Conservation (phyloP, 2,797 vertebrate species). For the Craterocephalus amniculus region DNA sequence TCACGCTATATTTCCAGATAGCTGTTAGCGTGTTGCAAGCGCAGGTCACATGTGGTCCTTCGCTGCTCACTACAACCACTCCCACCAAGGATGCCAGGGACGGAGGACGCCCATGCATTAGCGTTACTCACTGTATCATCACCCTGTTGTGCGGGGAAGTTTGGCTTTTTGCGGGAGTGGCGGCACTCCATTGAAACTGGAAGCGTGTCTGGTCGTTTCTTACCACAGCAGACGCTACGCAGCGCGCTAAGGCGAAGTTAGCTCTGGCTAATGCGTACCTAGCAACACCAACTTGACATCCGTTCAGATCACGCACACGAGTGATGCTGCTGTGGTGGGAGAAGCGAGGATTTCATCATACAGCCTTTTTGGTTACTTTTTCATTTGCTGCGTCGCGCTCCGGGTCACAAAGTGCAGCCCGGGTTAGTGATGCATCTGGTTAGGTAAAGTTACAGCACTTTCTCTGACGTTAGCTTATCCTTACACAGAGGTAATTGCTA, state of each 20-base stretch:
- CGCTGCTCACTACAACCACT: slow-evolving; percentile 66
- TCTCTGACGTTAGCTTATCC: slow-evolving; percentile 60
- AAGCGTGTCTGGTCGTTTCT: neutral
- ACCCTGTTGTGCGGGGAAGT: neutral
- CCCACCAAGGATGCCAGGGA: slow-evolving; percentile 60
- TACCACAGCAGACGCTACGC: slow-evolving; percentile 1
- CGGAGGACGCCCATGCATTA: slow-evolving; percentile 16
- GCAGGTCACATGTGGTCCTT: slow-evolving; percentile 61
- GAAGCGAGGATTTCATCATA: slow-evolving; percentile 53
- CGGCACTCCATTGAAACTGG: neutral
- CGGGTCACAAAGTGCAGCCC: neutral
- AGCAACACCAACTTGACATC: slow-evolving; percentile 68
- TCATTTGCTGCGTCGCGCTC: slow-evolving; percentile 20
- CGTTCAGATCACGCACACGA: slow-evolving; percentile 52
- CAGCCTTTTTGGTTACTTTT: slow-evolving; percentile 36
- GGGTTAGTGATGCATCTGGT: slow-evolving; percentile 15
- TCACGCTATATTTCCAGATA: slow-evolving; percentile 13
- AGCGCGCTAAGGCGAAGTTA: slow-evolving; percentile 27
- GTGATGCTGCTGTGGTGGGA: slow-evolving; percentile 58
- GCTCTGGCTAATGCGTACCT: slow-evolving; percentile 15
- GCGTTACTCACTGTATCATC: neutral
- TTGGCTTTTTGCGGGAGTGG: neutral
- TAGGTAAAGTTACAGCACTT: slow-evolving; percentile 45
- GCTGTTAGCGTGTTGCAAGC: slow-evolving; percentile 41
- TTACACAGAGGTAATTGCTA: slow-evolving; percentile 37